Conservation (phyloP, 2,113 vertebrate species). For the Eurypyga helias region DNA sequence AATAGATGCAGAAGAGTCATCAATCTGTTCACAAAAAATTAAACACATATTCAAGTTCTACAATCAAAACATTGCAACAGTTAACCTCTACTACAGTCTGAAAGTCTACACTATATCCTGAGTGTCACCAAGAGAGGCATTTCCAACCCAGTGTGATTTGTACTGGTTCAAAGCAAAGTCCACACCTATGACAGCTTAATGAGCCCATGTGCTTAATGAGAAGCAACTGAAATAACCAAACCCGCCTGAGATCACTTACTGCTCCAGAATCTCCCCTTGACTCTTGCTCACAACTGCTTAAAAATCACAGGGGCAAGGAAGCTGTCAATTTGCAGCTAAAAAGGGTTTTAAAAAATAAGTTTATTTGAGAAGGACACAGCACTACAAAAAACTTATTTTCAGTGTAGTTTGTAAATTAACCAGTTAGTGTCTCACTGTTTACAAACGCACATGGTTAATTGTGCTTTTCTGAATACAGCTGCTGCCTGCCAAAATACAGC, state of each 20-base stretch:
- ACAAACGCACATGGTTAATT: not conserved
- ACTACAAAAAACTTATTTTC: not conserved
- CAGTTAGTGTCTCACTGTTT: not conserved
- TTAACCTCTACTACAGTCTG: slow-evolving; percentile 74
- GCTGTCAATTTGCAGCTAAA: not conserved
- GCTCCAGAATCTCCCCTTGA: not conserved
- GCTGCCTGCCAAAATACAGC: not conserved
- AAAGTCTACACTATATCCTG: slow-evolving; percentile 41
- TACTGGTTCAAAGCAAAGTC: not conserved
- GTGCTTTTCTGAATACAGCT: not conserved
- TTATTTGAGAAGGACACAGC: not conserved
- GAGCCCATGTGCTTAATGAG: not conserved
- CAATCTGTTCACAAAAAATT: slow-evolving; percentile 95
- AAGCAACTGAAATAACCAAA: not conserved
- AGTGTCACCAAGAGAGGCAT: not conserved
- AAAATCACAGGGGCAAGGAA: not conserved
- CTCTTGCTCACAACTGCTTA: not conserved
- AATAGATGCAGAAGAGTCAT: slow-evolving; percentile 89
- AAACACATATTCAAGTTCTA: slow-evolving; percentile 91
- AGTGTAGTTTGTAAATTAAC: not conserved
- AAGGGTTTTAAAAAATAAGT: not conserved
- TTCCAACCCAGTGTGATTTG: not conserved
- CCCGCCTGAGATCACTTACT: not conserved
- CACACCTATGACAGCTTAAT: not conserved
- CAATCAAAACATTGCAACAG: slow-evolving; percentile 77